Evolutionary conservation across 2,888 invertebrate species (phyloP).

Genomic region (Eupeodes luniger): DNA sequence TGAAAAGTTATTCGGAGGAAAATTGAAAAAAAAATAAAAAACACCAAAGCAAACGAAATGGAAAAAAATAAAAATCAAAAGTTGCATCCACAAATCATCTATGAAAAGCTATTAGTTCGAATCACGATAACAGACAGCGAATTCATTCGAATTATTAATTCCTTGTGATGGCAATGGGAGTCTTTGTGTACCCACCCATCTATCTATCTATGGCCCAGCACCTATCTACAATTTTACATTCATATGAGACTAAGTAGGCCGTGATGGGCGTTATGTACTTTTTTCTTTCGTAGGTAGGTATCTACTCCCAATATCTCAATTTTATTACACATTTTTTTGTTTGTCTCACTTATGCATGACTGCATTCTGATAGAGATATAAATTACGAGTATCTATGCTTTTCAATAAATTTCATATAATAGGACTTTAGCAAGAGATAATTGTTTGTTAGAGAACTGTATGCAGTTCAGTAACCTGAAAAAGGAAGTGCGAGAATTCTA

Average conservation of each 20-base stretch:
- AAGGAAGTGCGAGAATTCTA: background rate
- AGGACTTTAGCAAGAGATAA: background rate
- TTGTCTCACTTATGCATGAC: constrained; percentile 9
- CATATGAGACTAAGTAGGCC: no score
- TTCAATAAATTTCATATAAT: constrained; percentile 3
- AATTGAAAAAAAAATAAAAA: constrained; percentile 3
- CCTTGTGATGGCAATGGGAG: constrained; percentile 17
- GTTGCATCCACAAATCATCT: constrained; percentile 56
- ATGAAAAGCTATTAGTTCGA: constrained; percentile 65
- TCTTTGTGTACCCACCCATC: background rate
- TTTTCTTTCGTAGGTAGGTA: background rate
- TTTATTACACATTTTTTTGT: constrained; percentile 15
- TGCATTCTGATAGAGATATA: constrained; percentile 1
- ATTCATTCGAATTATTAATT: constrained; percentile 69
- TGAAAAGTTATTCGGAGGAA: constrained; percentile 36
- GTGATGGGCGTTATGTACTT: background rate
- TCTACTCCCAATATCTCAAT: background rate
- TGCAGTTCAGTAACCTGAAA: background rate
- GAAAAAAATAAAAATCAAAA: constrained; percentile 43
- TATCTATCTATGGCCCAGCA: no score
- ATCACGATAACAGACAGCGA: constrained; percentile 61
- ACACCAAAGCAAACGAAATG: no score
- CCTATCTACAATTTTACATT: no score
- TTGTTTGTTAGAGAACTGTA: background rate
- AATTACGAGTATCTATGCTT: background rate